Evolutionary conservation across 2,797 vertebrate species (phyloP).

Genomic region (Microhierax caerulescens): DNA sequence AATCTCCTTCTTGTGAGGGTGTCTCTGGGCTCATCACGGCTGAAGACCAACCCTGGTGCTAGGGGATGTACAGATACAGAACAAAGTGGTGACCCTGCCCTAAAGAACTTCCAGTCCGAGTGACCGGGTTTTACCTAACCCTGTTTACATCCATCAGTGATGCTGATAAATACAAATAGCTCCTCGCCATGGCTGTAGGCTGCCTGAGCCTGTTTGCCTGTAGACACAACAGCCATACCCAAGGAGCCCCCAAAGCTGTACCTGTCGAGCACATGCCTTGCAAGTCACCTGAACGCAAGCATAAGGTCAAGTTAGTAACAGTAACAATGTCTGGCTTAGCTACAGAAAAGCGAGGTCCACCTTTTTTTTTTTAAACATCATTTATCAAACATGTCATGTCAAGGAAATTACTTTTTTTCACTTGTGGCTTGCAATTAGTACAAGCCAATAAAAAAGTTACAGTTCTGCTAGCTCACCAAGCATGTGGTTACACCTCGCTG

Average conservation of each 20-base stretch:
- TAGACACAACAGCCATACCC: not conserved
- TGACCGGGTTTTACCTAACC: not conserved
- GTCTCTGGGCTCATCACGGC: not conserved
- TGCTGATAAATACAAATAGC: not conserved
- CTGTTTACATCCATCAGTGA: not conserved
- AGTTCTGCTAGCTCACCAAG: conserved; percentile 44
- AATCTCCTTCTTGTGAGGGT: not conserved
- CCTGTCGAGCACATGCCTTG: not conserved
- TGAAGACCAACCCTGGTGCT: not conserved
- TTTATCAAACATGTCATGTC: not conserved
- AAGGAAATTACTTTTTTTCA: conserved; percentile 35
- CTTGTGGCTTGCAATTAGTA: conserved; percentile 21
- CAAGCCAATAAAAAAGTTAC: conserved; percentile 2
- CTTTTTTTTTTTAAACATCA: not conserved
- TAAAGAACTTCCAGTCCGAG: not conserved
- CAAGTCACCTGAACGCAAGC: not conserved
- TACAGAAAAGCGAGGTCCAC: not conserved
- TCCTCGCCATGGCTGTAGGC: not conserved
- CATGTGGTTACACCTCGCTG: not conserved
- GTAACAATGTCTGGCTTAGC: not conserved
- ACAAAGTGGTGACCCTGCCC: not conserved
- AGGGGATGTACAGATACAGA: not conserved
- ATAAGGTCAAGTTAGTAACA: not conserved
- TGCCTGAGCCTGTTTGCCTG: not conserved
- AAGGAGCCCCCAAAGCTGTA: not conserved